Conservation (phyloP, 2,888 invertebrate genomes). For the Leptarthrus brevirostris region DNA sequence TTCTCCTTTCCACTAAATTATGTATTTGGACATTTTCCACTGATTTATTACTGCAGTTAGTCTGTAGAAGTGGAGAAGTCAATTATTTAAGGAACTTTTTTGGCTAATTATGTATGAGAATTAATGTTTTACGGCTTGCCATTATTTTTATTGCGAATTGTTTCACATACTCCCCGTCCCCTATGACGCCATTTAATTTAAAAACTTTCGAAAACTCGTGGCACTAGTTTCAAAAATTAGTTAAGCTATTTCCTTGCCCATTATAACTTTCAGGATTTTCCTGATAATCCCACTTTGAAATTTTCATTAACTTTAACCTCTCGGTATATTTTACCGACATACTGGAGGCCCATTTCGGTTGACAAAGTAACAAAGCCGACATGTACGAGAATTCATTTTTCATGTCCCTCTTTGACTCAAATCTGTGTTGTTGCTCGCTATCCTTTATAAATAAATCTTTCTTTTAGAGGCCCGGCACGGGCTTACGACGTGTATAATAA, state of each 20-base stretch:
- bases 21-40: not conserved
- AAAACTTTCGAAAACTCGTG: too few species aligned
- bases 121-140: too few species aligned
- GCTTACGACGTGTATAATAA: constrained; percentile 43
- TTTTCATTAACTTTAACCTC: constrained; percentile 30
- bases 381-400: constrained; percentile 40
- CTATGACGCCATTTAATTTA: too few species aligned
- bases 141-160: too few species aligned
- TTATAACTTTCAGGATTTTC: not conserved
- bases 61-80: too few species aligned
- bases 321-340: constrained; percentile 5
- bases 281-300: constrained; percentile 9
- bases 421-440: constrained; percentile 21
- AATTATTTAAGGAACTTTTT: too few species aligned
- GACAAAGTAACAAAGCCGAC: not conserved
- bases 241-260: too few species aligned
- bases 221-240: too few species aligned
- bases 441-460: constrained; percentile 45
- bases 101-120: too few species aligned
- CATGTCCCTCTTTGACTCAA: constrained; percentile 30
- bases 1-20: constrained; percentile 26
- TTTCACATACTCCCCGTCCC: too few species aligned
- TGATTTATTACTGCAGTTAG: constrained; percentile 1
- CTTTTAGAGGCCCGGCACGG: constrained; percentile 25
- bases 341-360: too few species aligned